phyloP scores from a whole-genome alignment of 1,140 invertebrate species.

The Halesus radiatus region DNA sequence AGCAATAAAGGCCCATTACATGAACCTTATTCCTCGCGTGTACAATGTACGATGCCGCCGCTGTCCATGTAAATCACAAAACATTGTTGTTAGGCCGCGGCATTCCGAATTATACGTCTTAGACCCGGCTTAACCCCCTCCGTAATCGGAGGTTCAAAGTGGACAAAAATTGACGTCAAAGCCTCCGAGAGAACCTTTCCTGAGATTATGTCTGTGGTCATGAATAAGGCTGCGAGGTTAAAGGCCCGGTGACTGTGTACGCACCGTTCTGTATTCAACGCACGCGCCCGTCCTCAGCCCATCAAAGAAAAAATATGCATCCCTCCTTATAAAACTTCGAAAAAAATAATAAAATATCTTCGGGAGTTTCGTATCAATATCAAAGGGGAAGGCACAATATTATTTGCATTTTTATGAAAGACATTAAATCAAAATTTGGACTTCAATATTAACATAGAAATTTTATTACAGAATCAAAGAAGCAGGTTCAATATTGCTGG shows the following conservation, averaged over 20 bases:
- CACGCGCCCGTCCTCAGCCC: constrained; percentile 45
- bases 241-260: constrained; percentile 34
- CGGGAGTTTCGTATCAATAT: constrained; percentile 23
- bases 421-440: constrained; percentile 34
- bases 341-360: constrained; percentile 32
- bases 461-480: neutral
- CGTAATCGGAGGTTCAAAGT: constrained; percentile 54
- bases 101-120: constrained; percentile 2
- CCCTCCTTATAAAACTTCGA: constrained; percentile 27
- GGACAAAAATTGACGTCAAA: constrained; percentile 54
- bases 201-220: constrained; percentile 53
- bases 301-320: constrained; percentile 52
- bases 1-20: too few species aligned
- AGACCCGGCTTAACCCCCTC: constrained; percentile 35
- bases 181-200: constrained; percentile 45
- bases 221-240: constrained; percentile 48
- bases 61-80: neutral
- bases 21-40: too few species aligned
- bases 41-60: too few species aligned
- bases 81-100: neutral
- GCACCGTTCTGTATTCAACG: constrained; percentile 43
- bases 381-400: neutral
- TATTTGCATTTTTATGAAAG: constrained; percentile 36
- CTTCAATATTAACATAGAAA: neutral
- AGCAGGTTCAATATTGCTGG: too few species aligned